Conservation (phyloP, 2,113 vertebrate genomes). For the Hippocampus comes region DNA sequence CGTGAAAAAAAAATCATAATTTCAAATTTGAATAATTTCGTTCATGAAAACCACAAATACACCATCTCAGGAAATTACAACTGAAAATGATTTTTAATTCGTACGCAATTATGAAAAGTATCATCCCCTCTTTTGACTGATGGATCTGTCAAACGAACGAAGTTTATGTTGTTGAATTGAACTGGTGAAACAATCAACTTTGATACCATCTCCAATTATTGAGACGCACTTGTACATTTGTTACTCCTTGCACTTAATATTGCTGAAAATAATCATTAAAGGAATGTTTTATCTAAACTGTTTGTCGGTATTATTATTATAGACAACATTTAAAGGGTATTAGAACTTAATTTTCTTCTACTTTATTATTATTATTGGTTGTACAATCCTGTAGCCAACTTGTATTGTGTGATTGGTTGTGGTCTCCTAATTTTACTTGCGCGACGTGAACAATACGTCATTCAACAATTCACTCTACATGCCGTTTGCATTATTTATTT, state of each 20-base stretch:
- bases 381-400: neutral
- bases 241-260: conserved; percentile 32
- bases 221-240: conserved; percentile 3
- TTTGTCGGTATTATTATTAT: neutral
- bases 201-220: neutral
- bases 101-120: neutral
- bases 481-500: neutral
- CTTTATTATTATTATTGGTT: neutral
- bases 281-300: neutral
- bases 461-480: neutral
- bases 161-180: neutral
- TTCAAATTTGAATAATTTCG: neutral
- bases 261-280: conserved; percentile 39
- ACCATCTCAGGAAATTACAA: neutral
- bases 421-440: neutral
- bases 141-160: neutral
- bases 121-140: neutral
- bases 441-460: neutral
- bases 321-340: neutral
- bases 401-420: neutral
- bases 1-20: neutral
- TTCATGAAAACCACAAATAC: neutral
- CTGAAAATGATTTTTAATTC: neutral
- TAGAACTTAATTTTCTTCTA: neutral
- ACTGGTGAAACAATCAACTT: neutral